Evolutionary conservation across 2,888 invertebrate species (phyloP), one percentile per base, ranked within the genome.

Genomic region (Drosophila nr. medialis): DNA sequence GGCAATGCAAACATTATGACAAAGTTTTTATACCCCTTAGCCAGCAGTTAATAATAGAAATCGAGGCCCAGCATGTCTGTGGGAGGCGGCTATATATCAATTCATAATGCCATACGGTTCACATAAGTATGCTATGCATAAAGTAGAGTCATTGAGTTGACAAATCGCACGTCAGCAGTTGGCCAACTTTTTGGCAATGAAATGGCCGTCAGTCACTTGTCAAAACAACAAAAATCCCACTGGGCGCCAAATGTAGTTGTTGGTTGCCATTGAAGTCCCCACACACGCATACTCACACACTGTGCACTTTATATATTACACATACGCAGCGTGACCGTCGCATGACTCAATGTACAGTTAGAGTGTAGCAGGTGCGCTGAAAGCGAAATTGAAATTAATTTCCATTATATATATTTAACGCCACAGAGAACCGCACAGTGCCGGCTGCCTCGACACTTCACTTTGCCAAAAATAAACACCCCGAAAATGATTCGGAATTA

Each of bases 71-170:
- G 38, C 54, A 64, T 63, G 73, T 80, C 75, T 78, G n/a, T 53
- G 64, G 21, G 49, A 42, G 53, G 72, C 61, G 72, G 32, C 61
- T 27, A 80, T 90, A 87, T 87, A 90, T 90, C 83, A 84, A 78
- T 60, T 53, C 59, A 76, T 72, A 80, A 67, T 59, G 34, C 64
- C 66, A 50, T 18, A 30, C 30, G 30, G 27, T 36, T 59, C 62
- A 74, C 49, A 70, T 70, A 71, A 70, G 63, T 76, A 71, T 75
- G 77, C 76, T 71, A 58, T 64, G 68, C 61, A 64, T 51, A 30
- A 32, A 55, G 27, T 24, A 27, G 18, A 49, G 24, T 45, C 62
- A 34, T 67, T 11, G 38, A 40, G 69, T 79, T 79, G 90, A 87
- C 88, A 90, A 90, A 90, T 86, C 64, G 64, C 65, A 51, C 66